Base-by-base conservation (phyloP, 2,888 invertebrate genomes). In the Tyria jacobaeae region DNA sequence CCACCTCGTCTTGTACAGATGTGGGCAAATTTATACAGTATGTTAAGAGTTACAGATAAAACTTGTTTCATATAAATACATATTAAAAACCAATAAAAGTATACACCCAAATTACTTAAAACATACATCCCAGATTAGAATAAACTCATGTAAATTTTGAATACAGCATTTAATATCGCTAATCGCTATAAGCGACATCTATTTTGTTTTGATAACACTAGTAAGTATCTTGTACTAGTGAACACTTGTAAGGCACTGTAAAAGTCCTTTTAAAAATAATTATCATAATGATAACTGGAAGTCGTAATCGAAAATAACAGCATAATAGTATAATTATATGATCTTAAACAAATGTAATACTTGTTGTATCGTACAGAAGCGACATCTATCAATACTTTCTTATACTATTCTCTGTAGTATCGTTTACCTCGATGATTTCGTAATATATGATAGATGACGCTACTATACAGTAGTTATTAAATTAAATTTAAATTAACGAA, bases 1-100 rank as follows among this genome's bases (percentile, higher is more conserved):
- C 96, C 96, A 96, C 96, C 96, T 96, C 96, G 96, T 96, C 96
- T 74, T 83, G 74, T 89, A 68, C 0, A 0, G 0, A 0, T 0
- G 0, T 0, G 0, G 1, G 5, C 60, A 76, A 91, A 91, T 89
- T 88, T 86, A 66, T 37, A 7, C 17, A 65, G 66, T 49, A 71
- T 0, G 59, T 75, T 66, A 27, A 37, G 64, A 55, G 35, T 27
- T 14, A 1, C 49, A 47, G 17, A 25, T n/a, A 12, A 49, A 2
- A 15, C 0, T 1, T 12, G 0, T 5, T 58, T 44, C n/a, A 31
- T 14, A 10, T 17, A 2, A 15, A 31, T 27, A 57, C 17, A 14
- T 49, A 2, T 12, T 31, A 31, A 17, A 12, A 14, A 48, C 17
- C 0, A 25, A 5, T 2, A 12, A 6, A 35, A 12, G 5, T 7